These are phyloP conservation scores for Rhagoletis zephyria DNA, from an alignment of 1,140 invertebrate genomes.

Conservation along the genomic window DNA sequence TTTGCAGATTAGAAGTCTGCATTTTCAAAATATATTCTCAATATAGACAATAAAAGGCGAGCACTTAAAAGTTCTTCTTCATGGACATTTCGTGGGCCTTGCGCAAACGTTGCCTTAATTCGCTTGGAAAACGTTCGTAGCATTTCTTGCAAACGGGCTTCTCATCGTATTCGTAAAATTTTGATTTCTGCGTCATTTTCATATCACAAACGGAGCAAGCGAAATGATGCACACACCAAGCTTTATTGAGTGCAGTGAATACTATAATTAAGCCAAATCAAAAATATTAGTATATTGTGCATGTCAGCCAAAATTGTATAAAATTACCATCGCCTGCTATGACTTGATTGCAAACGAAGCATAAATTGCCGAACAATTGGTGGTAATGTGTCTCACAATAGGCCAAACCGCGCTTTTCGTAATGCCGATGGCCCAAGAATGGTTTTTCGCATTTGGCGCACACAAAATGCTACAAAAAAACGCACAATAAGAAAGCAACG, in stretches of 20 bases:
- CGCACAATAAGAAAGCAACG: slow-evolving; percentile 13
- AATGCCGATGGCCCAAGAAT: slow-evolving; percentile 98
- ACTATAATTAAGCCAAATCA: slow-evolving; percentile 79
- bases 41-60: background rate
- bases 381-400: slow-evolving; percentile 99
- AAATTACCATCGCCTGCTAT: slow-evolving; percentile 94
- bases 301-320: slow-evolving; percentile 22
- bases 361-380: slow-evolving; percentile 98
- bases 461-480: slow-evolving; percentile 89
- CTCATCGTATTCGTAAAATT: slow-evolving; percentile 99
- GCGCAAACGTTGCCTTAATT: slow-evolving; percentile 89
- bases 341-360: slow-evolving; percentile 98
- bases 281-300: background rate
- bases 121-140: slow-evolving; percentile 96
- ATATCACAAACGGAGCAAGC: slow-evolving; percentile 98
- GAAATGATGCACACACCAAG: slow-evolving; percentile 99
- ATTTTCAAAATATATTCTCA: background rate
- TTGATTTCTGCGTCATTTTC: slow-evolving; percentile 98
- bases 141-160: slow-evolving; percentile 99
- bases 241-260: slow-evolving; percentile 97
- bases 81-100: slow-evolving; percentile 83
- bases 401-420: slow-evolving; percentile 98
- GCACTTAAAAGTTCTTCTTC: slow-evolving; percentile 68
- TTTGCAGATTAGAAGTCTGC: background rate
- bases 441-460: slow-evolving; percentile 99